Conservation (phyloP, 2,888 invertebrate genomes). For the Anorthoa munda region DNA sequence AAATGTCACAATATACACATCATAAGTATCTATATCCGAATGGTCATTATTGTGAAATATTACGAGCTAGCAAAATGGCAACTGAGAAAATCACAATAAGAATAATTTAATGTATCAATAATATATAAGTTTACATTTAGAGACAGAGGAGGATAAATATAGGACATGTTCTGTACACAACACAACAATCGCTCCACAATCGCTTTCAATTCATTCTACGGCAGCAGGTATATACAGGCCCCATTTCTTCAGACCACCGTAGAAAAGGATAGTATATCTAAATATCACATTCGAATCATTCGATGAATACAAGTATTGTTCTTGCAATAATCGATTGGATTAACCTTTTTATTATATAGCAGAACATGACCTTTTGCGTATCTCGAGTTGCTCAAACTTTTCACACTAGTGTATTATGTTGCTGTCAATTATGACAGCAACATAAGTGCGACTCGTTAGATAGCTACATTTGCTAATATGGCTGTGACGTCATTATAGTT, state of each 20-base stretch:
- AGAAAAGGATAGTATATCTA: not conserved
- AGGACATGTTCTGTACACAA: too few species aligned
- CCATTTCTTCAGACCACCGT: not conserved
- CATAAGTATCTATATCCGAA: not conserved
- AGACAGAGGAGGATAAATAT: not conserved
- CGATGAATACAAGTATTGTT: constrained; percentile 41
- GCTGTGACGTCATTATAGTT: constrained; percentile 36
- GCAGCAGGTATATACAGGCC: not conserved
- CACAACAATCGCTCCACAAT: too few species aligned
- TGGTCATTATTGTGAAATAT: not conserved
- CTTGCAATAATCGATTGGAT: constrained; percentile 54
- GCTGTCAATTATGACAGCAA: constrained; percentile 32
- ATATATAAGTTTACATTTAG: not conserved
- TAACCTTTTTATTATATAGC: constrained; percentile 54
- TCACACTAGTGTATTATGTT: constrained; percentile 18
- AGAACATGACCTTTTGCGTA: constrained; percentile 49
- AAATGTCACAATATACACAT: constrained; percentile 12
- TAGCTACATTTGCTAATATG: constrained; percentile 6
- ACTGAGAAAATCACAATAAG: not conserved
- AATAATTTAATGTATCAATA: not conserved
- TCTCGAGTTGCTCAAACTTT: constrained; percentile 34
- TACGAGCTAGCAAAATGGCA: not conserved
- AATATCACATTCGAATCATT: constrained; percentile 34
- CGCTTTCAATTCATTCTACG: not conserved
- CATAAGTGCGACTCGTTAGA: constrained; percentile 11